Conservation (phyloP, 2,797 vertebrate species). For the Peromyscus aztecus region DNA sequence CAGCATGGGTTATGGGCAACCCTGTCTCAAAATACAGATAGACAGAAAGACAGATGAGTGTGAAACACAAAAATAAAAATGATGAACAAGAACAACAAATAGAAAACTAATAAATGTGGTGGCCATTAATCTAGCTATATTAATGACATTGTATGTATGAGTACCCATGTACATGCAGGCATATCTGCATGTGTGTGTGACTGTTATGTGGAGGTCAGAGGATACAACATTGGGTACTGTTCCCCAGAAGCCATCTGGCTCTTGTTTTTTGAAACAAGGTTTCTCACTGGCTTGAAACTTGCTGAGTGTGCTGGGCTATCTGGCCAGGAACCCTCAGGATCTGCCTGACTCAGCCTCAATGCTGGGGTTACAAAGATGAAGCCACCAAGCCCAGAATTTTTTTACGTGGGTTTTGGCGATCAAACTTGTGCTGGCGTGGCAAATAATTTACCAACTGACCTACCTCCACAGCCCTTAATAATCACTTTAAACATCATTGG, state of each 20-base stretch:
- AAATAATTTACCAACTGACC: background rate
- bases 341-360: background rate
- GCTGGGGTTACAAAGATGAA: background rate
- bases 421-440: background rate
- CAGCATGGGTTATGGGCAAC: background rate
- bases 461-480: background rate
- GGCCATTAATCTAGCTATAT: background rate
- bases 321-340: background rate
- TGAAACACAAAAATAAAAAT: background rate
- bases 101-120: background rate
- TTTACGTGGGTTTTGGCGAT: background rate
- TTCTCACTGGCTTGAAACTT: background rate
- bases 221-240: background rate
- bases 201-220: background rate
- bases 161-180: background rate
- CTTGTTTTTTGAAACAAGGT: background rate
- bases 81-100: background rate
- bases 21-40: background rate
- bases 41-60: background rate
- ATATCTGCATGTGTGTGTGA: background rate
- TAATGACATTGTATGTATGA: background rate
- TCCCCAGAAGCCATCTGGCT: background rate
- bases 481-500: background rate
- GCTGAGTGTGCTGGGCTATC: background rate
- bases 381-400: background rate